Evolutionary conservation across 1,140 invertebrate genomes (phyloP), one percentile per base, ranked within the genome.

Genomic region (Aphis gossypii): DNA sequence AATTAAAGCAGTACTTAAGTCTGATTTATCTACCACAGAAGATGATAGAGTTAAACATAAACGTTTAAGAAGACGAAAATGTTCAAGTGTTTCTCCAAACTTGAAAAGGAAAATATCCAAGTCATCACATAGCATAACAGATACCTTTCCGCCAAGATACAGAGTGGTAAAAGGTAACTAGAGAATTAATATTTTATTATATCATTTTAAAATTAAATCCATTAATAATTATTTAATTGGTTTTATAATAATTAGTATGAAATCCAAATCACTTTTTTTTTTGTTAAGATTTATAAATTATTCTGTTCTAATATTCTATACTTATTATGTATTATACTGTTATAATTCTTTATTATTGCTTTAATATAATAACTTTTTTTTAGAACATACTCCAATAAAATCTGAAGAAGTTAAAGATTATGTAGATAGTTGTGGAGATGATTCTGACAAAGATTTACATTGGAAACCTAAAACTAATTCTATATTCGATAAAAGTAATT

Each of bases 11-110:
- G 7, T 23, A 38, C 20, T 7, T 38, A 83, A 41, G 5, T 83
- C 82, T 83, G 35, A 83, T 83, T 83, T 83, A 38, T 83, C 38
- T 41, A 83, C n/a, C 20, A 83, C 82, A 38, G 82, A 83, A 83
- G 82, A 83, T 30, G 82, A 83, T 38, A 41, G 18, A 38, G 35
- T 83, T 8, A 60, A 60, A 60, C 14, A 83, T 83, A 83, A 38
- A 21, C 20, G 20, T 8, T 41, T 38, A 41, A 83, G 38, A 83
- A 38, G 35, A 83, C 30, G 7, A 83, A 41, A 83, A 83, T 83
- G 1, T 83, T 83, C 20, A 83, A 83, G 82, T 83, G 35, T 38
- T 23, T 83, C 82, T 38, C 82, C 35, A 41, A 83, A 83, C 35
- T 83, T 83, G 35, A 83, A 83, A 83, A 41, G 4, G 21, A 83